Base-by-base conservation (phyloP, 2,113 vertebrate species). In the Atherinomorus stipes region DNA sequence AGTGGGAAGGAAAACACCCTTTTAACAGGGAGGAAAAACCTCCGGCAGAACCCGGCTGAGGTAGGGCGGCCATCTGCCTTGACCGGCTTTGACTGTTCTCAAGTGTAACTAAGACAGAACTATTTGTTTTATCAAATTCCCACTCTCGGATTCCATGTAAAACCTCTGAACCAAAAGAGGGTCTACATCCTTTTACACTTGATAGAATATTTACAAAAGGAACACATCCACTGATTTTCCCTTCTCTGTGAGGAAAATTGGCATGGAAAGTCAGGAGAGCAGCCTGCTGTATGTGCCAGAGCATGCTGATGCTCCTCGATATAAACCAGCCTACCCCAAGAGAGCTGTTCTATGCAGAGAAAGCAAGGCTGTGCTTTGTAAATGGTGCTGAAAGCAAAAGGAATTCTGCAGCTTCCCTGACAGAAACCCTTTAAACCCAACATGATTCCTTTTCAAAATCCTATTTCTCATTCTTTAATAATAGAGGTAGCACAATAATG, bases 351-450 rank as follows among this genome's bases (percentile, higher is more conserved):
- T 83, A 7, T 47, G 18, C 44, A 47, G 18, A 19, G 18, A 19
- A 47, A 75, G 40, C 11, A 19, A 58, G 31, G 34, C 11, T 76
- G 40, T 65, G 40, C 54, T 84, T 75, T 37, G 34, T 64, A 77
- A 85, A 83, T 81, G 52, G 23, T n/a, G 15, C 70, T 53, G 28
- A 84, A 82, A 72, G 31, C 61, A 56, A 53, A 11, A 28, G 22
- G n/a, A 68, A 71, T 65, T 54, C 67, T 13, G 13, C 22, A 63
- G 58, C 66, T 77, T 52, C 23, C n/a, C 22, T 37, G 16, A 66
- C 25, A 63, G 58, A 52, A 56, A 31, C 25, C 42, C 31, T 66
- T 68, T 64, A 85, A 76, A 54, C 64, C 38, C 6, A 62, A 64
- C 61, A 76, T 53, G 8, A 69, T 45, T 69, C 31, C 60, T 70